Base-by-base conservation (phyloP, 2,113 vertebrate species). In the Mus pahari region DNA sequence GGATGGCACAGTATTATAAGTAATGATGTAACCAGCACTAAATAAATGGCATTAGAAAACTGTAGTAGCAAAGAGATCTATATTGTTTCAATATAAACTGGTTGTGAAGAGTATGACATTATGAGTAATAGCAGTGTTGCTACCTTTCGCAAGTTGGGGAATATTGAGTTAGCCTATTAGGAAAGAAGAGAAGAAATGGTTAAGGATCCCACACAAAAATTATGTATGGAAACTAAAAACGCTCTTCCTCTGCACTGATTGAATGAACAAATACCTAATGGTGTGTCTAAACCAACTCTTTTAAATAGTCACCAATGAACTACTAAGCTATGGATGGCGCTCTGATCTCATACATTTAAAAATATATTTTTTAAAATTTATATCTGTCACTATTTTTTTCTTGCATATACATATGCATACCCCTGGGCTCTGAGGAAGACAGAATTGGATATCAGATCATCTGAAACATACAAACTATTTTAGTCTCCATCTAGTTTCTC, bases 31-130 rank as follows among this genome's bases (percentile, higher is more conserved):
- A 89, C n/a, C 68, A 91, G 31, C 16, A 83, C 86, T 92, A 92
- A 93, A 86, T 92, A 93, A 95, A 96, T 91, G 82, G 74, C 62
- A 95, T 83, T 89, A 91, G 77, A 31, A 39, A 90, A 73, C 86
- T 82, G 24, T 87, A 36, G 60, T 91, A 92, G 71, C 71, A 89
- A 96, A 66, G 77, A 93, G 53, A 94, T 96, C 82, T 96, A 45
- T 92, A 71, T 74, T 93, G 82, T 86, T 96, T 95, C 89, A 94
- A 22, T 58, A 89, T 33, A 89, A 89, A 86, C 39, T 58, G 82
- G 24, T 53, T 89, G 86, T 68, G 50, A 82, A 88, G 60, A 90
- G 22, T 60, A 92, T 94, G 94, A 81, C 71, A 97, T 28, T n/a
- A 5, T 97, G 79, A 95, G n/a, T 94, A 81, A 92, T 92, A 94